Base-by-base conservation (phyloP, 2,888 invertebrate genomes). In the Spodoptera exigua region DNA sequence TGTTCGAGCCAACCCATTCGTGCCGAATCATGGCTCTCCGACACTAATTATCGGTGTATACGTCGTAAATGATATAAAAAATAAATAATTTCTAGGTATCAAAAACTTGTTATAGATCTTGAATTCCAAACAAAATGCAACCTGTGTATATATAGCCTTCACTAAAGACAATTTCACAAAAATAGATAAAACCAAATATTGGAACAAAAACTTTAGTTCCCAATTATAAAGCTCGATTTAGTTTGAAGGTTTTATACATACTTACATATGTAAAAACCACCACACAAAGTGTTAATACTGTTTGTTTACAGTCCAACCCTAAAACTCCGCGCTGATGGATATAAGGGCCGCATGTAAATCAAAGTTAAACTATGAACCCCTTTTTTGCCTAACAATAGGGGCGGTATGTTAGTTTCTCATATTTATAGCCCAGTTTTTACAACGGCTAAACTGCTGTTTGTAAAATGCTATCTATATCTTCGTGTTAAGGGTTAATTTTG, bases 381-480 rank as follows among this genome's bases (percentile, higher is more conserved):
- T 62, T 70, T 70, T 66, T 66, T 62, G 47, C 27, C 9, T 49
- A 69, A 61, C 37, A 21, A 61, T 7, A 37, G 35, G 41, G 57
- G 43, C 49, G 52, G 45, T 44, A 39, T 27, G 35, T 49, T 65
- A 46, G 67, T 67, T 61, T 39, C 63, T 66, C 70, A 54, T 64
- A 69, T 55, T 62, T 69, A 69, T 66, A 47, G 9, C 43, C 9
- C 13, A 27, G 55, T 66, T 69, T 67, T 53, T 66, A 54, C 21
- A 41, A 43, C 13, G 14, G 9, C 14, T 9, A 14, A 9, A 14
- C n/a, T 13, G 35, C 36, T 43, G 63, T 46, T 66, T 32, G 35
- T 34, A n/a, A 61, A 54, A 34, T 53, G 7, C 54, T 44, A 48
- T 65, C 53, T 61, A 69, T 65, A 9, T 9, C 27, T 27, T 9